Evolutionary conservation across 1,140 invertebrate species (phyloP), one percentile per base, ranked within the genome.

Genomic region (Mactra quadrangularis): DNA sequence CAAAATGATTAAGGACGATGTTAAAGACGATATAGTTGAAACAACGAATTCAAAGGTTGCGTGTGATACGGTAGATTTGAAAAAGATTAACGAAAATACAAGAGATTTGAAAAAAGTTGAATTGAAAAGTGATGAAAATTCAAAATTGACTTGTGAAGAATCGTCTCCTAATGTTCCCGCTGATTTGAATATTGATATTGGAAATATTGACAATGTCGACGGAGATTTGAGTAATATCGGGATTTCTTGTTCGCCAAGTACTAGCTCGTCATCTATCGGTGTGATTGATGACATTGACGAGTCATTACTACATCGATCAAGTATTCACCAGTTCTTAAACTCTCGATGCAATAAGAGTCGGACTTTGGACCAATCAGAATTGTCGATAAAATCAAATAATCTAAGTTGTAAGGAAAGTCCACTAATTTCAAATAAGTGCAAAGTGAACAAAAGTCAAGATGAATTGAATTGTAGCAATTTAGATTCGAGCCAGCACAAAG

Each of bases 301-400:
- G 15, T 81, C 77, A n/a, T 33, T 81, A 35, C 66, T 81, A 11
- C 77, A 81, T 50, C 19, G 77, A 6, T 71, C 50, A 17, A 81
- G 77, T 50, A 81, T 81, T 47, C 50, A 81, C 45, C 77, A 81
- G 77, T 81, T 81, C 55, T 31, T 81, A 27, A 81, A 71, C 64
- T 81, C 77, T 25, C 22, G 77, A 22, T 79, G 64, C 41, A 81
- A 81, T 35, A 81, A 81, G 35, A 81, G 77, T 60, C 15, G 64
- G 27, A 81, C 33, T 52, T 47, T 81, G 27, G 64, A 81, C 19
- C 50, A 78, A 17, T 78, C 76, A 0, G 76, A 62, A 6, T 77
- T 57, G 19, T 50, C 62, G 50, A 38, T 68, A 29, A 38, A 25
- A 22, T 41, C 6, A 22, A 50, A 50, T n/a, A 50, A 50, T 7